Conservation (phyloP, 2,888 invertebrate species). For the Choreutis nemorana region DNA sequence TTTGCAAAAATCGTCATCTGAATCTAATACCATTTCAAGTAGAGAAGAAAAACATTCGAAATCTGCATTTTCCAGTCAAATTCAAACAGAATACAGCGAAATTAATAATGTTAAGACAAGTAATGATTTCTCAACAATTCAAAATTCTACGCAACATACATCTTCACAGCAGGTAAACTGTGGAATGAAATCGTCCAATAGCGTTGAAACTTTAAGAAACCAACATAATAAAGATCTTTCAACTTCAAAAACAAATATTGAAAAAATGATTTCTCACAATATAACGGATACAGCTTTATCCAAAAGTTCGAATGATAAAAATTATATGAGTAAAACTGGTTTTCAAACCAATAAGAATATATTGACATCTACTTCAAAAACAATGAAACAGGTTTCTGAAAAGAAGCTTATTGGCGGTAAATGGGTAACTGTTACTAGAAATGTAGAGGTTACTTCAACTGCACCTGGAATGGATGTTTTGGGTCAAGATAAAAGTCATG, state of each 20-base stretch:
- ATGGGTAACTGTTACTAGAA: slow-evolving; percentile 61
- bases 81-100: slow-evolving; percentile 8
- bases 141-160: no score
- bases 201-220: no score
- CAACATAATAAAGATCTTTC: slow-evolving; percentile 1
- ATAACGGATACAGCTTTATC: slow-evolving; percentile 18
- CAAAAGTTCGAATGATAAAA: slow-evolving; percentile 24
- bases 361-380: slow-evolving; percentile 57
- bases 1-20: no score
- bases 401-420: slow-evolving; percentile 61
- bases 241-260: slow-evolving; percentile 46
- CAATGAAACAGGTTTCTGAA: slow-evolving; percentile 63
- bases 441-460: slow-evolving; percentile 75
- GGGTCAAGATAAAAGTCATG: slow-evolving; percentile 10
- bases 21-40: no score
- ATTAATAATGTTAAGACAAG: slow-evolving; percentile 8
- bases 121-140: no score
- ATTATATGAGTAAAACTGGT: slow-evolving; percentile 29
- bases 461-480: slow-evolving; percentile 20
- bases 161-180: no score
- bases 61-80: no score
- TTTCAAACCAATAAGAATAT: slow-evolving; percentile 30
- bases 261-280: slow-evolving; percentile 41
- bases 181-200: no score
- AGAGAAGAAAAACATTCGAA: no score